These are phyloP conservation scores for Tragelaphus buxtoni DNA, from an alignment of 2,113 vertebrate species.

Conservation along the genomic window DNA sequence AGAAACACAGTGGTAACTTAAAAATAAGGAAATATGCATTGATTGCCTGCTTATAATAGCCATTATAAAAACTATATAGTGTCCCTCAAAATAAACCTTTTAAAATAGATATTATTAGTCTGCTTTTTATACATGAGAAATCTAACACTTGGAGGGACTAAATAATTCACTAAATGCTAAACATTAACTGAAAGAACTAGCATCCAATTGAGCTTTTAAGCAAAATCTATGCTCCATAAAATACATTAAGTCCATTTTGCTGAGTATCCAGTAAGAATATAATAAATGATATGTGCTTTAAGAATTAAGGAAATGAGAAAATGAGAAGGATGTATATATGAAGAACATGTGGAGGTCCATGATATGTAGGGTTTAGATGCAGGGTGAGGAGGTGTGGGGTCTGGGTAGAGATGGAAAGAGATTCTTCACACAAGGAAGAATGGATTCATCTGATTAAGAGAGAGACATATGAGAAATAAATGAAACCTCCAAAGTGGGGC, in stretches of 20 bases:
- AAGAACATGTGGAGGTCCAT: neutral
- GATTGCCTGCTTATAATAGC: neutral
- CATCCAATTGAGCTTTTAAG: neutral
- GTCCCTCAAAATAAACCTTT: neutral
- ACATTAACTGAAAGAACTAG: neutral
- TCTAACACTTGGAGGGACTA: neutral
- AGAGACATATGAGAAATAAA: neutral
- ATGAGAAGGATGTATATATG: neutral
- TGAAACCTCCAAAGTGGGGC: rapidly evolving
- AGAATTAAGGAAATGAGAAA: neutral
- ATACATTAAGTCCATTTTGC: neutral
- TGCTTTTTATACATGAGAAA: neutral
- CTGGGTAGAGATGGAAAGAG: too few species aligned
- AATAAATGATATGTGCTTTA: neutral
- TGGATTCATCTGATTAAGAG: neutral
- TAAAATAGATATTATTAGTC: neutral
- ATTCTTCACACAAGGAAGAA: rapidly evolving
- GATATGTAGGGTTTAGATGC: neutral
- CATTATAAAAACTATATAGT: neutral
- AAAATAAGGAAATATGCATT: neutral
- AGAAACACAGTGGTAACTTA: neutral
- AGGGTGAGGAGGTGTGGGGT: neutral
- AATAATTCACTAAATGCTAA: neutral
- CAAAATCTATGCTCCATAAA: neutral
- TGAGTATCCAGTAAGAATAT: neutral